phyloP scores from a whole-genome alignment of 2,888 invertebrate species.

The Eurytoma californica region DNA sequence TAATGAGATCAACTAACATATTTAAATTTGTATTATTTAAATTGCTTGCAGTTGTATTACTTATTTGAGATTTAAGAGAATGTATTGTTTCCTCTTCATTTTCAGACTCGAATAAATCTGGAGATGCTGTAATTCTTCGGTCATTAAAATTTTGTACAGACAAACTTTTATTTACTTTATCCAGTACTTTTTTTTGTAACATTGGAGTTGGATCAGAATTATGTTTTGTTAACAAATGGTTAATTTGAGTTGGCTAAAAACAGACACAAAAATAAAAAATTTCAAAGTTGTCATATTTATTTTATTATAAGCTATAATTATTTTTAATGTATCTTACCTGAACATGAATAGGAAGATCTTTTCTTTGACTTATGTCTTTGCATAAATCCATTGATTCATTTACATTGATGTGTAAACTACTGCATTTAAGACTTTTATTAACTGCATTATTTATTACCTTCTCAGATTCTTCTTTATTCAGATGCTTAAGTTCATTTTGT shows the following conservation, averaged over 20 bases:
- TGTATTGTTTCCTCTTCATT: constrained; percentile 29
- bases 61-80: not conserved
- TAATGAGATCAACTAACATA: constrained; percentile 53
- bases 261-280: constrained; percentile 1
- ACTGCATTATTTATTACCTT: not conserved
- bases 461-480: constrained; percentile 6
- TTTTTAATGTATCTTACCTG: constrained; percentile 21
- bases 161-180: constrained; percentile 4
- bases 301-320: not conserved
- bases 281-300: not conserved
- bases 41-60: not conserved
- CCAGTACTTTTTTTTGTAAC: not conserved
- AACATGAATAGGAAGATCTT: not conserved
- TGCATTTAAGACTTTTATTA: not conserved
- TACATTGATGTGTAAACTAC: not conserved
- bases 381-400: not conserved
- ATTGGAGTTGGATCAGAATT: constrained; percentile 11
- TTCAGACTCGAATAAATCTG: constrained; percentile 62
- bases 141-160: constrained; percentile 5
- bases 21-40: constrained; percentile 51
- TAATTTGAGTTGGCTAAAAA: constrained; percentile 19
- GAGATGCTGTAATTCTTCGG: constrained; percentile 55
- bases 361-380: not conserved
- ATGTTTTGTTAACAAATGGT: not conserved
- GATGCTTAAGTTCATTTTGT: constrained; percentile 37